Base-by-base conservation (phyloP, 2,113 vertebrate genomes). In the Hypanus sabinus region DNA sequence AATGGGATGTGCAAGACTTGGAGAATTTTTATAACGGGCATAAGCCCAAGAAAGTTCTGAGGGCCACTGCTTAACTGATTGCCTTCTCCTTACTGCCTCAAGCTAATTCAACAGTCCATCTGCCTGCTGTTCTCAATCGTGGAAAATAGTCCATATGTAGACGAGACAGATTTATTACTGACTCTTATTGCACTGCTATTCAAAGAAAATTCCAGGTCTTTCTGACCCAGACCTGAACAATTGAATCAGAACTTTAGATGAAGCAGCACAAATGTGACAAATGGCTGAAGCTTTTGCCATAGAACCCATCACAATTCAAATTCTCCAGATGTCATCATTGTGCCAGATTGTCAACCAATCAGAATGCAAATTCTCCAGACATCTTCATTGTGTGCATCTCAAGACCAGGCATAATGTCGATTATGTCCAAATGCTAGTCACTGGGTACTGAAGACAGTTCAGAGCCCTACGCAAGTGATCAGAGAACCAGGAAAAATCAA, bases 121-220 rank as follows among this genome's bases (percentile, higher is more conserved):
- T 65, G 60, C 85, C 85, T 8, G 16, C 30, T 90, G 85, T 16
- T 90, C 60, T 90, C 57, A 65, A 33, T 65, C 33, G 30, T 33
- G 60, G 85, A 90, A 90, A 65, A 65, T 65, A 90, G 6, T 90
- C 85, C 20, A 7, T 57, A 30, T 60, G 81, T 68, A 90, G 65
- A 90, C 85, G 16, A 30, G 30, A n/a, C 60, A 65, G 85, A 90
- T 90, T 90, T 90, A 90, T 90, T 65, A 68, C 85, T 65, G 60
- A 60, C 60, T 65, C 14, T 65, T 65, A 90, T 33, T 68, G 30
- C 57, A 65, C 30, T 33, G 85, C 60, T 20, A 6, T 65, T 90
- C 60, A 68, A n/a, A 33, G 30, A 16, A 65, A 90, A 20, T 65
- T 90, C 60, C 18, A 90, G 85, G 85, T 68, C 85, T 90, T 33